These are phyloP conservation scores for Sitta carolinensis DNA, from an alignment of 2,797 vertebrate species.

Conservation along the genomic window DNA sequence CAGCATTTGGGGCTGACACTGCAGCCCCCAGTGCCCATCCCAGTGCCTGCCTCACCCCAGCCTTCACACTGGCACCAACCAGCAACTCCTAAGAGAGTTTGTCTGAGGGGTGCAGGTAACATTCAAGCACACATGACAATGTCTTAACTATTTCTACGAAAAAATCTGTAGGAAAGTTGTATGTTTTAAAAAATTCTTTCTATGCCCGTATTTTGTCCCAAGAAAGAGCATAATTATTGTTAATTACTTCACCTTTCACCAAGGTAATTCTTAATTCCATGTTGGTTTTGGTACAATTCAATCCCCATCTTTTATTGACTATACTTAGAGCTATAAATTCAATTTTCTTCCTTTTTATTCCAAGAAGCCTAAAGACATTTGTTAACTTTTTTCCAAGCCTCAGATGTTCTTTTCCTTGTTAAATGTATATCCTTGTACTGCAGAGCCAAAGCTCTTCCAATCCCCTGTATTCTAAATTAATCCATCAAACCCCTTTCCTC, in stretches of 20 bases:
- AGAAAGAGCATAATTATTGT: neutral
- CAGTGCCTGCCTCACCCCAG: neutral
- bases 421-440: conserved; percentile 37
- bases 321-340: neutral
- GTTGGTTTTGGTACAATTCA: neutral
- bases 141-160: neutral
- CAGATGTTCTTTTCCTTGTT: conserved; percentile 26
- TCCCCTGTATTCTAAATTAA: conserved; percentile 48
- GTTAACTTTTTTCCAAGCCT: conserved; percentile 34
- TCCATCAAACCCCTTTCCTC: conserved; percentile 44
- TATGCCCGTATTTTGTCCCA: neutral
- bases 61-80: neutral
- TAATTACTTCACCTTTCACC: neutral
- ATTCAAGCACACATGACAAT: neutral
- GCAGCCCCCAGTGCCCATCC: neutral
- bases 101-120: neutral
- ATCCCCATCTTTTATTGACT: neutral
- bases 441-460: neutral
- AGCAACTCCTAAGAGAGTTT: neutral
- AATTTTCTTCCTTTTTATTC: conserved; percentile 25
- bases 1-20: neutral
- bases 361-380: conserved; percentile 9
- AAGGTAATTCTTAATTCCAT: neutral
- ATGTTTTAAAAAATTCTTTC: neutral
- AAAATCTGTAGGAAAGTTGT: neutral